Conservation (phyloP, 2,797 vertebrate genomes). For the Toxotes lorentzi region DNA sequence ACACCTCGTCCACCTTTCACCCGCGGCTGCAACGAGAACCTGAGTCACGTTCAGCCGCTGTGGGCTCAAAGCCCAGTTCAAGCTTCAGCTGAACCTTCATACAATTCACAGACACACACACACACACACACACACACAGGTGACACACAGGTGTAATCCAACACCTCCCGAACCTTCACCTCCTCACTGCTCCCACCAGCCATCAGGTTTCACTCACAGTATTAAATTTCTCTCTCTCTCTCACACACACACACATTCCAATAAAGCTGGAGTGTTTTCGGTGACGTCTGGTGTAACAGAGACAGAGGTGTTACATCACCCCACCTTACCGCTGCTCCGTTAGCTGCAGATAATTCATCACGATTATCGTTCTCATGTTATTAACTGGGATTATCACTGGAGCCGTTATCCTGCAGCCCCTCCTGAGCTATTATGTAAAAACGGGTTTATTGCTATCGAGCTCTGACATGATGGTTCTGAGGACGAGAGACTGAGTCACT, state of each 20-base stretch:
- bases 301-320: constrained; percentile 28
- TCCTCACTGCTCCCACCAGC: constrained; percentile 30
- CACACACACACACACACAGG: not conserved
- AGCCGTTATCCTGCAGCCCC: constrained; percentile 2
- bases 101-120: not conserved
- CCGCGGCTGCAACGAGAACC: constrained; percentile 30
- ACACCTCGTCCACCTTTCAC: constrained; percentile 68
- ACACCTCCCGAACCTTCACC: constrained; percentile 23
- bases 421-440: constrained; percentile 14
- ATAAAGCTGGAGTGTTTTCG: constrained; percentile 32
- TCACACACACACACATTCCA: constrained; percentile 31
- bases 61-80: not conserved
- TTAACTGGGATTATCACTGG: not conserved
- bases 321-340: constrained; percentile 4
- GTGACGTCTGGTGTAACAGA: constrained; percentile 6
- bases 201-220: constrained; percentile 61
- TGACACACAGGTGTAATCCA: constrained; percentile 37
- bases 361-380: not conserved
- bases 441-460: not conserved
- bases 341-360: constrained; percentile 26
- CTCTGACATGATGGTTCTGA: constrained; percentile 30
- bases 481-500: constrained; percentile 3
- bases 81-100: not conserved
- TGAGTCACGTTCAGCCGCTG: constrained; percentile 43
- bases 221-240: constrained; percentile 29